Conservation (phyloP, 2,888 invertebrate species). For the Dorcus parallelipipedus region DNA sequence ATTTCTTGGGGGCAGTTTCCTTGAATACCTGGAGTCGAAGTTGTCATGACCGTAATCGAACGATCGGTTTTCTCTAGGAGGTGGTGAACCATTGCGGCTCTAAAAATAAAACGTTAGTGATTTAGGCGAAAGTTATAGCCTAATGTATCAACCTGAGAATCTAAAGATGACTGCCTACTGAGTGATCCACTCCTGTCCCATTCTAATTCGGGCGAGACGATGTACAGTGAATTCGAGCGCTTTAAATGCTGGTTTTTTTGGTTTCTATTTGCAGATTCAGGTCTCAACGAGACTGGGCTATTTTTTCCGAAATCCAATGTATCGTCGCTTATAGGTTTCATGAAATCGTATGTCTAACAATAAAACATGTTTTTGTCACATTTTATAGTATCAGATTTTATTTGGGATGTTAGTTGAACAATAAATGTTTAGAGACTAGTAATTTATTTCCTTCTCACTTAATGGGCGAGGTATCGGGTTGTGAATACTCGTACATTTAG, state of each 20-base stretch:
- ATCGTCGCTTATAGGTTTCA: not conserved
- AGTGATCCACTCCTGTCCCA: constrained; percentile 8
- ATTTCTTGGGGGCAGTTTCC: constrained; percentile 12
- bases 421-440: too few species aligned
- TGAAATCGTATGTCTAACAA: constrained; percentile 55
- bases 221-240: constrained; percentile 43
- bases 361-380: not conserved
- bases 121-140: not conserved
- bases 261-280: too few species aligned
- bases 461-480: too few species aligned
- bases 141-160: constrained; percentile 10
- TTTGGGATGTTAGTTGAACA: too few species aligned
- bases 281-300: not conserved
- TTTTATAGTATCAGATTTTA: too few species aligned
- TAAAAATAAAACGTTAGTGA: constrained; percentile 33
- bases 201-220: constrained; percentile 18
- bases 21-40: constrained; percentile 14
- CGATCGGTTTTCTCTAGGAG: constrained; percentile 36
- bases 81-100: constrained; percentile 55
- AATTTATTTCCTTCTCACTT: too few species aligned
- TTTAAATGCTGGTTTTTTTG: constrained; percentile 26
- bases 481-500: too few species aligned
- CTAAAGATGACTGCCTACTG: constrained; percentile 16
- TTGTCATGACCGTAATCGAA: constrained; percentile 34
- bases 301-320: too few species aligned